Conservation (phyloP, 2,797 vertebrate species). For the Pampus argenteus region DNA sequence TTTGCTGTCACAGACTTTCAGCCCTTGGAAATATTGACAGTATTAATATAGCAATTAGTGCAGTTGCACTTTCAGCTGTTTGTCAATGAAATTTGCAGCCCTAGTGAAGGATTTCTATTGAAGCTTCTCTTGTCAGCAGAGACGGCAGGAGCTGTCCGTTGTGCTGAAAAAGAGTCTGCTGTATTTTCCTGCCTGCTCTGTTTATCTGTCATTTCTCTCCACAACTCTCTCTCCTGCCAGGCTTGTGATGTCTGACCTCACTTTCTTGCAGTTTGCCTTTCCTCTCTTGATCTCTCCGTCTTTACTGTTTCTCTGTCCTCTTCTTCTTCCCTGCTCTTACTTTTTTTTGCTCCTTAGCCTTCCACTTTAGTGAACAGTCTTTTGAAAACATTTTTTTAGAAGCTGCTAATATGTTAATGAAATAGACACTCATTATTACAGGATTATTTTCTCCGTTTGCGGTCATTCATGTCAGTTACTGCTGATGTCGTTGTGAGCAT, state of each 20-base stretch:
- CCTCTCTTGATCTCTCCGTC: slow-evolving; percentile 22
- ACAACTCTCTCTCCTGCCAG: neutral
- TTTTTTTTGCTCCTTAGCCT: slow-evolving; percentile 18
- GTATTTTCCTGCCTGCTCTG: slow-evolving; percentile 27
- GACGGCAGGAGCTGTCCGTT: slow-evolving; percentile 65
- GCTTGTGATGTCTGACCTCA: slow-evolving; percentile 47
- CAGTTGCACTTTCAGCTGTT: slow-evolving; percentile 51
- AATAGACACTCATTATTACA: slow-evolving; percentile 44
- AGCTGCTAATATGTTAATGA: slow-evolving; percentile 49
- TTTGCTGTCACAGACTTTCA: slow-evolving; percentile 20
- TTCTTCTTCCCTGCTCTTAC: neutral
- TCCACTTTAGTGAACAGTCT: slow-evolving; percentile 44
- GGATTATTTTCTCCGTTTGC: slow-evolving; percentile 47
- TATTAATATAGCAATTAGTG: slow-evolving; percentile 38
- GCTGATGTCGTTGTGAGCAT: slow-evolving; percentile 15
- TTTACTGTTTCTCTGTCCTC: slow-evolving; percentile 1
- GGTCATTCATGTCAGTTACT: slow-evolving; percentile 49
- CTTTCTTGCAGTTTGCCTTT: slow-evolving; percentile 14
- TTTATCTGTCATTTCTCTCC: slow-evolving; percentile 37
- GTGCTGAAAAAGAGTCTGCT: slow-evolving; percentile 69
- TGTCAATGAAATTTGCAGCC: slow-evolving; percentile 31
- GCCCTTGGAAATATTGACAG: slow-evolving; percentile 16
- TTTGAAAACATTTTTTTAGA: slow-evolving; percentile 31
- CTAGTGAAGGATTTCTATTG: slow-evolving; percentile 28
- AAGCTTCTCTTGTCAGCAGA: slow-evolving; percentile 52